Base-by-base conservation (phyloP, 1,140 invertebrate genomes). In the Apis florea region DNA sequence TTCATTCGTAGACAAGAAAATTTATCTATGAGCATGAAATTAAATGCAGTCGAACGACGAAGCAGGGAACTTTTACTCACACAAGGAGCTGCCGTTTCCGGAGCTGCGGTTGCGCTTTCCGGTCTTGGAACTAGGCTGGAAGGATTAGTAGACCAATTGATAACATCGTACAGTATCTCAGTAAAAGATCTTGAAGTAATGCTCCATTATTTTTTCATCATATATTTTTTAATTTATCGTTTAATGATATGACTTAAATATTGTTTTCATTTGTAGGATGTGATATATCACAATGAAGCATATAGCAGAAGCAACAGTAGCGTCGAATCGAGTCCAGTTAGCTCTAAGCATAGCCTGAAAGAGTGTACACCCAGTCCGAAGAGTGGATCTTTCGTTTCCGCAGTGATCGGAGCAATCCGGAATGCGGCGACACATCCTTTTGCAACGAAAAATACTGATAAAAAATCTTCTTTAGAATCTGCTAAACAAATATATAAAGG, bases 241-340 rank as follows among this genome's bases (percentile, higher is more conserved):
- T 63, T 67, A 56, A 19, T 24, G 15, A 17, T 24, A 49, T 26
- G n/a, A n/a, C n/a, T 21, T 24, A 3, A 40, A 51, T 0, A 47
- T 61, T 2, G 15, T 59, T 70, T 71, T 67, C 61, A 56, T 84
- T 89, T 88, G 19, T 83, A 96, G 95, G 96, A 96, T 87, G 95
- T 96, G 64, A 95, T 97, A 71, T 97, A 96, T 91, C 96, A 96
- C 88, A 96, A 96, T 79, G 96, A 97, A 89, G 96, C 95, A 0
- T 96, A 95, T 90, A 95, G 95, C 90, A 94, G 95, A 85, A 95
- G 95, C 85, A 95, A 94, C 69, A 95, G 94, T 84, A 95, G 94
- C 88, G 91, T 94, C 21, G 95, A 95, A 71, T 94, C 94, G 9
- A 95, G 95, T 88, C 95, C 95, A 5, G 95, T 95, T 61, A 95